A percentile compares a stretch with the other conserved stretches of the same genome.
These are phyloP conservation scores for Cryptus viduatorius DNA, from an alignment of 2,888 invertebrate species.

Conservation along the genomic window DNA sequence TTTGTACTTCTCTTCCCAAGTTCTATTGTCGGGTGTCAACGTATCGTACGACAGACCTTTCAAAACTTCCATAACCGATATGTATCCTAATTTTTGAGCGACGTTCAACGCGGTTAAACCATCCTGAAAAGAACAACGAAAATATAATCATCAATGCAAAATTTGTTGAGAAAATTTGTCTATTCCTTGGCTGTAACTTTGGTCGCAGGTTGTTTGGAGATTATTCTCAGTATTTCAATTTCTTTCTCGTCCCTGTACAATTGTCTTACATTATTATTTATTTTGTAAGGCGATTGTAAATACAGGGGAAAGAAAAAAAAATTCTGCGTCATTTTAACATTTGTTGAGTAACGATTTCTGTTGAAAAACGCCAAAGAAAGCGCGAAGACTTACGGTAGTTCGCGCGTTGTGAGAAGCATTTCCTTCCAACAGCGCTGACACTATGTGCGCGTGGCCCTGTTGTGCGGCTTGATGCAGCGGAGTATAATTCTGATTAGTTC, in stretches of 20 bases:
- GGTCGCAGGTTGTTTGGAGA: not conserved
- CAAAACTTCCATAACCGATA: constrained; percentile 98
- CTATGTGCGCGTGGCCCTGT: constrained; percentile 98
- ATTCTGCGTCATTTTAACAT: too few species aligned
- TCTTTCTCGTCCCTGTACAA: too few species aligned
- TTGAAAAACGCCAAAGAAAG: not conserved
- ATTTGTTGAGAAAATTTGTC: not conserved
- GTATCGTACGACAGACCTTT: constrained; percentile 87
- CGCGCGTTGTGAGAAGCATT: constrained; percentile 97
- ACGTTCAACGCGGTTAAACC: constrained; percentile 99
- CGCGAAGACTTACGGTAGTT: constrained; percentile 91
- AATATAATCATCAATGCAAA: not conserved
- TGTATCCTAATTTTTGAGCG: constrained; percentile 98
- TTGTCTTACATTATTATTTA: too few species aligned
- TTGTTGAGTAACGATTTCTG: too few species aligned
- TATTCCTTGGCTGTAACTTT: not conserved
- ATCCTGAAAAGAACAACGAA: constrained; percentile 87
- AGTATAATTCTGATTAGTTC: constrained; percentile 91
- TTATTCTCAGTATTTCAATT: not conserved
- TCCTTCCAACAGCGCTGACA: constrained; percentile 95
- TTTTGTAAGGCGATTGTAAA: too few species aligned
- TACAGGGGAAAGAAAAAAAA: too few species aligned
- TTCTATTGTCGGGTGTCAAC: constrained; percentile 86
- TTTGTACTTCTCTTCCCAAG: constrained; percentile 97
- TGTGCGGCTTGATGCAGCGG: constrained; percentile 99